These are phyloP conservation scores for Etheostoma nigrum DNA, from an alignment of 2,797 vertebrate species.

Conservation along the genomic window DNA sequence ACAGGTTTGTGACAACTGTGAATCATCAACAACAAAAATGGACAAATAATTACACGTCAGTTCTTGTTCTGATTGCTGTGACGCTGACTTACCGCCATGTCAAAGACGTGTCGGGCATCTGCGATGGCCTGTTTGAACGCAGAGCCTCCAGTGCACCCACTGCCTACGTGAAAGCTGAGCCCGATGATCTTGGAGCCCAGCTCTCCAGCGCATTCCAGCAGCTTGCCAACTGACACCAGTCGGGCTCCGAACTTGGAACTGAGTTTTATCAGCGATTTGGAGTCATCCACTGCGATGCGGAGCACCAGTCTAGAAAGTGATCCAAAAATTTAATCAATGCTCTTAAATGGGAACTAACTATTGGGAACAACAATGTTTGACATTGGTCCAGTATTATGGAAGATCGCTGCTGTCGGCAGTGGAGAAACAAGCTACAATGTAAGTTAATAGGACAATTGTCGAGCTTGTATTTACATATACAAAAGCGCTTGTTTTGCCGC, in stretches of 20 bases:
- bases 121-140: constrained; percentile 77
- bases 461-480: too few species aligned
- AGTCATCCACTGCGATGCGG: constrained; percentile 56
- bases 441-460: too few species aligned
- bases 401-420: too few species aligned
- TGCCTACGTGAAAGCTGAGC: constrained; percentile 83
- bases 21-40: background rate
- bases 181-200: constrained; percentile 53
- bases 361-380: too few species aligned
- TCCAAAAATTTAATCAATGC: background rate
- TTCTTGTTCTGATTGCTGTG: background rate
- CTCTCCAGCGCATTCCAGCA: constrained; percentile 54
- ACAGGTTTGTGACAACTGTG: too few species aligned
- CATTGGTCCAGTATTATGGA: too few species aligned
- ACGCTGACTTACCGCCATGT: constrained; percentile 71
- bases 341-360: too few species aligned
- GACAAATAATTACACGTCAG: background rate
- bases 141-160: constrained; percentile 68
- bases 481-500: too few species aligned
- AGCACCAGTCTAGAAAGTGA: constrained; percentile 50
- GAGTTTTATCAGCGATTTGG: background rate
- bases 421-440: too few species aligned
- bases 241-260: constrained; percentile 62
- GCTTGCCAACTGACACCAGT: constrained; percentile 1
- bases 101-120: constrained; percentile 81